Evolutionary conservation across 2,888 invertebrate genomes (phyloP).

Genomic region (Gari tellinella): DNA sequence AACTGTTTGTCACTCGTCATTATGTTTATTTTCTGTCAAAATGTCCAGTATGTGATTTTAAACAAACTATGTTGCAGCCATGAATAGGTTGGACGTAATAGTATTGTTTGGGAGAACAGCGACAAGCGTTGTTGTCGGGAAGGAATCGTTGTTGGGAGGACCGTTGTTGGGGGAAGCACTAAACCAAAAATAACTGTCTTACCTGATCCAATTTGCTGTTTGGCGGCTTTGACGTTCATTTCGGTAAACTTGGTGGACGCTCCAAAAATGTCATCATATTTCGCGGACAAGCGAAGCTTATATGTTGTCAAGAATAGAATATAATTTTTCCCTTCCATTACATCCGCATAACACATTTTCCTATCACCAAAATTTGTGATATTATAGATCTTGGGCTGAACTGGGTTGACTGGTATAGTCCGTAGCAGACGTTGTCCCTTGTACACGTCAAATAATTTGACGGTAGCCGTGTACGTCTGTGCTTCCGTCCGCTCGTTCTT

Average conservation of each 20-base stretch:
- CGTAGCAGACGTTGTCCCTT: conserved; percentile 68
- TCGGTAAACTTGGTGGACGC: conserved; percentile 75
- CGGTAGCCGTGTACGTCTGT: conserved; percentile 77
- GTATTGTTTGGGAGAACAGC: no score
- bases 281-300: conserved; percentile 79
- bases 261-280: conserved; percentile 83
- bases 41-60: no score
- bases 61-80: no score
- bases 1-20: no score
- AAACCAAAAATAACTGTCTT: conserved; percentile 52
- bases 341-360: conserved; percentile 82
- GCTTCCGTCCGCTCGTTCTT: conserved; percentile 63
- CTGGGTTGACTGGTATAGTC: conserved; percentile 43
- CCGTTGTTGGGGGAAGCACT: no score
- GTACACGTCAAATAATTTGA: conserved; percentile 72
- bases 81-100: no score
- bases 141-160: no score
- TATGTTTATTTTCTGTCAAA: no score
- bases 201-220: conserved; percentile 75
- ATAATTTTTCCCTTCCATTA: conserved; percentile 75
- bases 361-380: conserved; percentile 83
- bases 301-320: conserved; percentile 81
- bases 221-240: conserved; percentile 74
- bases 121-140: no score
- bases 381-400: conserved; percentile 69